phyloP scores from a whole-genome alignment of 2,888 invertebrate genomes.

The Cephus pygmeus region DNA sequence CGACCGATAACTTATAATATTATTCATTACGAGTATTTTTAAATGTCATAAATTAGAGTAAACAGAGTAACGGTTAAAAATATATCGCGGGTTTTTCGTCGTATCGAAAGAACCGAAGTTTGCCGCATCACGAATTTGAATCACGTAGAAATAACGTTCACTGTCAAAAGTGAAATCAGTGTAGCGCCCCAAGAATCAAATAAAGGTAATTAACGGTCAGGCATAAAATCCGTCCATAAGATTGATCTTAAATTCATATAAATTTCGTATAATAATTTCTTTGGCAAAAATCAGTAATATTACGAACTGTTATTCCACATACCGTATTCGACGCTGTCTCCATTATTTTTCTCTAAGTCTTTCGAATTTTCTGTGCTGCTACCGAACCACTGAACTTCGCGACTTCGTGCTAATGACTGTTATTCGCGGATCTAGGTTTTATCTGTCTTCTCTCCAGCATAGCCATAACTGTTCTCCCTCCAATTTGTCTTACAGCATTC shows the following conservation, averaged over 20 bases:
- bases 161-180: not conserved
- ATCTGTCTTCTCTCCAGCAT: constrained; percentile 5
- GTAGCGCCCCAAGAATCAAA: not conserved
- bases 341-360: not conserved
- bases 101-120: not conserved
- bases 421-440: not conserved
- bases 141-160: not conserved
- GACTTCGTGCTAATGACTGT: constrained; percentile 4
- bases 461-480: constrained; percentile 20
- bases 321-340: not conserved
- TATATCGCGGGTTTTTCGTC: not conserved
- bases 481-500: constrained; percentile 25
- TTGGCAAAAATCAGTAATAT: not conserved
- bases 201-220: not conserved
- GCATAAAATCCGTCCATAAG: not conserved
- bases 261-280: not conserved
- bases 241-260: not conserved
- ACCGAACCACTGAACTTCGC: constrained; percentile 5
- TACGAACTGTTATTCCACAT: not conserved
- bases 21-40: not conserved
- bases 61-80: not conserved
- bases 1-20: not conserved
- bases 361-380: constrained; percentile 3
- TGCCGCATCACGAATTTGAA: not conserved
- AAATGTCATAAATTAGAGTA: not conserved